Conservation (phyloP, 1,140 invertebrate species). For the Zaprionus lachaisei region DNA sequence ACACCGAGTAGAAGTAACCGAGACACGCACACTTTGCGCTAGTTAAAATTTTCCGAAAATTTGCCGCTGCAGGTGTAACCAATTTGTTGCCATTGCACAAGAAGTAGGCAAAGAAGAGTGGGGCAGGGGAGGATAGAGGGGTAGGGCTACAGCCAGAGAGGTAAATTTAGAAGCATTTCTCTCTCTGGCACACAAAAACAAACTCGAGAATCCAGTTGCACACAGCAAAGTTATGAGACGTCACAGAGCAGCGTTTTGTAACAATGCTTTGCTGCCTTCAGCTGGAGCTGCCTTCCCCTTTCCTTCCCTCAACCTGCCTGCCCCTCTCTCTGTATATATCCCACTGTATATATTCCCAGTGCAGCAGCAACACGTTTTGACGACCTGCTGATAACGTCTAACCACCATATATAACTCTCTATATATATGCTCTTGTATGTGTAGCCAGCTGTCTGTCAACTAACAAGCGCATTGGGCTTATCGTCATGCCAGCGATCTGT, state of each 20-base stretch:
- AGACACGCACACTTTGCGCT: conserved; percentile 36
- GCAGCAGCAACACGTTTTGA: neutral
- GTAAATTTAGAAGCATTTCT: neutral
- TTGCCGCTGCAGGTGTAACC: conserved; percentile 58
- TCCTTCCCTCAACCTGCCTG: neutral
- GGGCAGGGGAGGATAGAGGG: neutral
- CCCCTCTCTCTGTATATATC: neutral
- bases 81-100: conserved; percentile 52
- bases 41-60: conserved; percentile 73
- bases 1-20: neutral
- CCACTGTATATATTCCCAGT: neutral
- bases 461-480: conserved; percentile 30
- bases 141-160: neutral
- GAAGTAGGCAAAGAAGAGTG: neutral
- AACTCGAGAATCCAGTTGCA: conserved; percentile 35
- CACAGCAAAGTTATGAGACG: conserved; percentile 34
- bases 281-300: too few relatives aligned
- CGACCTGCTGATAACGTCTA: conserved; percentile 19
- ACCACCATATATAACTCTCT: neutral
- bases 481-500: conserved; percentile 39
- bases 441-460: conserved; percentile 9
- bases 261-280: neutral
- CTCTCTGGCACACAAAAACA: neutral
- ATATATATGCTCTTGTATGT: neutral
- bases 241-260: conserved; percentile 11